A percentile compares a stretch with the other conserved stretches of the same genome.
Evolutionary conservation across 2,797 vertebrate genomes (phyloP).

Genomic region (Rhabdophis nuchalis): DNA sequence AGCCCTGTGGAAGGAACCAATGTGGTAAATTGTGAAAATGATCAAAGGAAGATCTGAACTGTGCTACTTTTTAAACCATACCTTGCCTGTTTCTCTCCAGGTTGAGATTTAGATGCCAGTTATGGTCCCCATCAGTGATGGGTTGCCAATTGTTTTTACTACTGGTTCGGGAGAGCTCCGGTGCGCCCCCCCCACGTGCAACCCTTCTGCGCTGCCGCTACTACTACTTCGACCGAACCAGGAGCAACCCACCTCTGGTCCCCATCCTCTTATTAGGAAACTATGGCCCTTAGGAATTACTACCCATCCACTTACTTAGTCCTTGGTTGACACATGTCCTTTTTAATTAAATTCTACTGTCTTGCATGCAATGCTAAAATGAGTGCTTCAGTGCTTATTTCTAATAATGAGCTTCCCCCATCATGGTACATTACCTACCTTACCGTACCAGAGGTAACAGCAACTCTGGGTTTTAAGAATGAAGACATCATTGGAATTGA

Average conservation of each 20-base stretch:
- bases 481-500: conserved; percentile 87
- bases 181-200: too few relatives aligned
- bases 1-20: conserved; percentile 70
- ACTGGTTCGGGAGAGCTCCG: too few relatives aligned
- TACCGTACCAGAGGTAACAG: conserved; percentile 87
- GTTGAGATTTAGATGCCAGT: neutral
- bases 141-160: too few relatives aligned
- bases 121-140: neutral
- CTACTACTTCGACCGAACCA: too few relatives aligned
- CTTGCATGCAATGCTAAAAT: neutral
- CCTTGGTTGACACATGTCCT: neutral
- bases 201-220: too few relatives aligned
- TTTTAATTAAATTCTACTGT: neutral
- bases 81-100: neutral
- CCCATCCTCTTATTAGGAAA: neutral
- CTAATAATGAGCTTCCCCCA: rapidly evolving
- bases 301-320: neutral
- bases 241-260: too few relatives aligned
- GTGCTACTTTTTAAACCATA: neutral
- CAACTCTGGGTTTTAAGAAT: conserved; percentile 77
- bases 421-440: conserved; percentile 65
- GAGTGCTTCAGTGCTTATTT: neutral
- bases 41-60: neutral
- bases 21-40: neutral
- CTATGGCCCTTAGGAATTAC: neutral